phyloP scores from a whole-genome alignment of 2,113 vertebrate genomes.

The Promerops cafer region DNA sequence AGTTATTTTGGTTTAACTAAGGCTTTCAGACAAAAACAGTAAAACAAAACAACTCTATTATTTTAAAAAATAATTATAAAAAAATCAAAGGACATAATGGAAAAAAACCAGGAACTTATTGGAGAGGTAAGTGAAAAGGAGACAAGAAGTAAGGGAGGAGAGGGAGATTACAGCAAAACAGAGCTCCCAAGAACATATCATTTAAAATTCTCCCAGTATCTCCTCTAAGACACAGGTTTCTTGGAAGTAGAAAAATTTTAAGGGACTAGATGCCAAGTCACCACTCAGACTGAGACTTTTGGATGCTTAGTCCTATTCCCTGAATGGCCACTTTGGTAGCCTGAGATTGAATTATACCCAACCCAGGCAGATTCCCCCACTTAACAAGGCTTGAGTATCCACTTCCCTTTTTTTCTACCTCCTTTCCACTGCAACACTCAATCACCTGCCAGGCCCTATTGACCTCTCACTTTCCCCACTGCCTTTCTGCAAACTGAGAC shows the following conservation, averaged over 20 bases:
- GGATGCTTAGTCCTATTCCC: neutral
- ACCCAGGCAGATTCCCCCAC: neutral
- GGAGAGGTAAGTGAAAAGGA: neutral
- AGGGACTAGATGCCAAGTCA: neutral
- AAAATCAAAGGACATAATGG: neutral
- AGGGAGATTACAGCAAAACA: neutral
- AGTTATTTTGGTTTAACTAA: neutral
- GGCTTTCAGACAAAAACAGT: neutral
- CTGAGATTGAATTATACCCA: neutral
- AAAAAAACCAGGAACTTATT: neutral
- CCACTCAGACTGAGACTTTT: neutral
- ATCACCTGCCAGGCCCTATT: neutral
- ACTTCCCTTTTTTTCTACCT: neutral
- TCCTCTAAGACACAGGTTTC: neutral
- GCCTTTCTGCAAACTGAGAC: neutral
- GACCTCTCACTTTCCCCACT: neutral
- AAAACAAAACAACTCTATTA: neutral
- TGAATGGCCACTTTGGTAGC: neutral
- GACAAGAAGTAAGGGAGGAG: neutral
- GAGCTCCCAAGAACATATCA: neutral
- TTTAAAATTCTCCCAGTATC: neutral
- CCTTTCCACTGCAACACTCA: neutral
- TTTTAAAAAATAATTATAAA: neutral
- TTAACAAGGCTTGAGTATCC: neutral
- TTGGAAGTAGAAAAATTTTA: neutral